These are phyloP conservation scores for Geotrypetes seraphini DNA, from an alignment of 2,797 vertebrate genomes.

Conservation along the genomic window DNA sequence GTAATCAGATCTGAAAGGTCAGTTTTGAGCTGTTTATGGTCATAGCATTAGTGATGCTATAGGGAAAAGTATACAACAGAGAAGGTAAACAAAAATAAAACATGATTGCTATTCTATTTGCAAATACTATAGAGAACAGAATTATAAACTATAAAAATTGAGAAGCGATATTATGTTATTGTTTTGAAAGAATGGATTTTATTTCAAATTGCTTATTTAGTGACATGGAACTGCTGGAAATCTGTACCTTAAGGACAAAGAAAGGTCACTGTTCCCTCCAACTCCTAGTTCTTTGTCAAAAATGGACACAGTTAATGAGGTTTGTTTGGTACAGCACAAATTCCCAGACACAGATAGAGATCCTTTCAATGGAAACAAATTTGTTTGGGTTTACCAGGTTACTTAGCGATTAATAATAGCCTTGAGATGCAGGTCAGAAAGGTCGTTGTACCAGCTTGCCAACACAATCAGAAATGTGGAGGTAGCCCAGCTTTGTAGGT, in stretches of 20 bases:
- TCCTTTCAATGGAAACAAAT: constrained; percentile 97
- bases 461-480: constrained; percentile 50
- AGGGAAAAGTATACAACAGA: too few relatives aligned
- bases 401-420: constrained; percentile 97
- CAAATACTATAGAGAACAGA: too few relatives aligned
- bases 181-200: too few relatives aligned
- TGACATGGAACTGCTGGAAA: constrained; percentile 39
- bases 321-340: constrained; percentile 91
- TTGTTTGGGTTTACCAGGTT: constrained; percentile 98
- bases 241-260: constrained; percentile 61
- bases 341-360: constrained; percentile 94
- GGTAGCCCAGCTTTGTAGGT: constrained; percentile 30
- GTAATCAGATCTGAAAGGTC: too few relatives aligned
- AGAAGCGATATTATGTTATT: too few relatives aligned
- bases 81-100: too few relatives aligned
- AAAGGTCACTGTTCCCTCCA: constrained; percentile 64
- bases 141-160: too few relatives aligned
- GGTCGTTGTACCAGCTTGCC: constrained; percentile 68
- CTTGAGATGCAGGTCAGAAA: constrained; percentile 77
- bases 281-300: constrained; percentile 63
- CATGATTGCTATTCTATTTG: too few relatives aligned
- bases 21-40: too few relatives aligned
- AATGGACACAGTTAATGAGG: constrained; percentile 93
- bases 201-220: constrained; percentile 35
- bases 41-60: too few relatives aligned